Evolutionary conservation across 2,888 invertebrate genomes (phyloP).

Genomic region (Harpagoxenus sublaevis): DNA sequence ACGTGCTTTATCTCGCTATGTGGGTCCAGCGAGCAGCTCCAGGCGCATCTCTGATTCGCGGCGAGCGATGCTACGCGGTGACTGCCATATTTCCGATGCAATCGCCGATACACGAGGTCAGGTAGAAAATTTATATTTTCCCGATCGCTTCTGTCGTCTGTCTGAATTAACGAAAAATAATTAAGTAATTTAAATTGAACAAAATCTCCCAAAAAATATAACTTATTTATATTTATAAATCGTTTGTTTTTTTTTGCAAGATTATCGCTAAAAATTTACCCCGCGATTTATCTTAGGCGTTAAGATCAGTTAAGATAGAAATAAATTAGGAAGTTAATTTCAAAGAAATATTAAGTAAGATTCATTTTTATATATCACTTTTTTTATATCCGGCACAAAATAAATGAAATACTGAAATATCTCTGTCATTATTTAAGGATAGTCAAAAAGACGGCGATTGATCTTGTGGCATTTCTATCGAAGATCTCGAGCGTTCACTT

Average conservation of each 20-base stretch:
- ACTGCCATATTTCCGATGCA: constrained; percentile 18
- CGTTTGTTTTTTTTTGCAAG: neutral
- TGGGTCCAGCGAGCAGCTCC: constrained; percentile 60
- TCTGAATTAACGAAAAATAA: neutral
- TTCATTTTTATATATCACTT: neutral
- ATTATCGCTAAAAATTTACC: neutral
- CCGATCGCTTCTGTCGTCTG: neutral
- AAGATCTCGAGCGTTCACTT: neutral
- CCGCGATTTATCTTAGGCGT: neutral
- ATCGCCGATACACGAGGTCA: neutral
- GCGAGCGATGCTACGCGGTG: constrained; percentile 3
- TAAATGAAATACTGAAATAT: neutral
- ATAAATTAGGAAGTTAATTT: neutral
- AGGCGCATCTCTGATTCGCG: constrained; percentile 48
- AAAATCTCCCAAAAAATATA: neutral
- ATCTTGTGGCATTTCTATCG: neutral
- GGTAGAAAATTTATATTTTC: neutral
- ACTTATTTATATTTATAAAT: neutral
- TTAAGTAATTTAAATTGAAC: neutral
- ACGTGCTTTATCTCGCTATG: constrained; percentile 70
- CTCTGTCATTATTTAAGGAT: neutral
- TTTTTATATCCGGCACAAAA: neutral
- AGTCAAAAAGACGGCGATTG: neutral
- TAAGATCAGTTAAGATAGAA: neutral
- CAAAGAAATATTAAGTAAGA: neutral